These are phyloP conservation scores for Anagrus nilaparvatae DNA, from an alignment of 1,140 invertebrate species.

Conservation along the genomic window DNA sequence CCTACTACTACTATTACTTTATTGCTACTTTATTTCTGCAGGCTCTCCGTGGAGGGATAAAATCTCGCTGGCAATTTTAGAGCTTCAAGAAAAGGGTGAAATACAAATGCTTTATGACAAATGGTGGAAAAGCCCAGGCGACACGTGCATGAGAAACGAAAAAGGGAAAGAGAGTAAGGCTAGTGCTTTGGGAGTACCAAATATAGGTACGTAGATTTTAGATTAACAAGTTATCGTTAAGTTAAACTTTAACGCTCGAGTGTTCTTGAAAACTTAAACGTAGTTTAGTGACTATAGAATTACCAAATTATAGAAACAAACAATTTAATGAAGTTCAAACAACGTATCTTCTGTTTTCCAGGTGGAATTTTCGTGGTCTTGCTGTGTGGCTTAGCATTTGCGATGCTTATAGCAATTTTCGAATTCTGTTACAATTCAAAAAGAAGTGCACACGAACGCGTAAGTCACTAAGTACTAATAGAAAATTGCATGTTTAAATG, in stretches of 20 bases:
- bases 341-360: constrained; percentile 20
- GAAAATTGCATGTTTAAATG: constrained; percentile 8
- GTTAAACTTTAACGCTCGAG: no score
- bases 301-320: no score
- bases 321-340: no score
- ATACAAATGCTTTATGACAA: constrained; percentile 61
- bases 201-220: constrained; percentile 64
- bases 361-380: constrained; percentile 91
- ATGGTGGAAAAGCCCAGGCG: constrained; percentile 64
- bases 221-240: no score
- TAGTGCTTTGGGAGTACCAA: constrained; percentile 75
- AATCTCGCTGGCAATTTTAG: constrained; percentile 63
- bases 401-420: constrained; percentile 63
- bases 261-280: no score
- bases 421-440: constrained; percentile 77
- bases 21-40: constrained; percentile 23
- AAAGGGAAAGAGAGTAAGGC: constrained; percentile 65
- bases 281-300: no score
- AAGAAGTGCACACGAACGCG: constrained; percentile 57
- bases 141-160: constrained; percentile 53
- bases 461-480: constrained; percentile 39
- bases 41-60: constrained; percentile 67
- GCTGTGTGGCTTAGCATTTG: constrained; percentile 61
- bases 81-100: constrained; percentile 64
- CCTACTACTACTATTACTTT: background rate